phyloP scores from a whole-genome alignment of 2,888 invertebrate genomes.

The Caenorhabditis imperialis region DNA sequence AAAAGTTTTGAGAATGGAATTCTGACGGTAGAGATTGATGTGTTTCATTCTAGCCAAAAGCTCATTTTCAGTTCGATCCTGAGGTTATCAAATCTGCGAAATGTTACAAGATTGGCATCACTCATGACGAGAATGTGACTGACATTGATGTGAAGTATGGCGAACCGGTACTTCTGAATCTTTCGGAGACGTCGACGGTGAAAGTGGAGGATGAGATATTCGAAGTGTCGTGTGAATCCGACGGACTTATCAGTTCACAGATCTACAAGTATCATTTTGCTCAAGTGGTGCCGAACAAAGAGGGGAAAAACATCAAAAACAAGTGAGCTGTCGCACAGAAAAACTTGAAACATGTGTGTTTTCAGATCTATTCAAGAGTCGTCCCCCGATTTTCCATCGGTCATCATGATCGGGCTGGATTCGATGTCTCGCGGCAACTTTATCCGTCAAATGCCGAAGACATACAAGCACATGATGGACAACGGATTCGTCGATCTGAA shows the following conservation, averaged over 20 bases:
- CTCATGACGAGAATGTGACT: conserved; percentile 58
- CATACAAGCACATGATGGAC: conserved; percentile 54
- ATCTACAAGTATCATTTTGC: conserved; percentile 51
- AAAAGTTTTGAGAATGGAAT: conserved; percentile 51
- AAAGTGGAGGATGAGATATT: conserved; percentile 54
- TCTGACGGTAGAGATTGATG: conserved; percentile 26
- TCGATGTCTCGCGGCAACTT: conserved; percentile 79
- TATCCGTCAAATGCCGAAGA: conserved; percentile 73
- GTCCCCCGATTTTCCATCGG: conserved; percentile 59
- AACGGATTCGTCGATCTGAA: conserved; percentile 68
- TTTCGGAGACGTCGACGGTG: conserved; percentile 21
- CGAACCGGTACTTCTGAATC: conserved; percentile 20
- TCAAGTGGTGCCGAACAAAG: conserved; percentile 34
- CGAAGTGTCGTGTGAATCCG: conserved; percentile 54
- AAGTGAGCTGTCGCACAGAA: conserved; percentile 19
- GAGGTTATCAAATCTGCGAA: conserved; percentile 15
- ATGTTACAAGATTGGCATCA: conserved; percentile 52
- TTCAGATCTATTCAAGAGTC: conserved; percentile 35
- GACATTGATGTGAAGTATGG: conserved; percentile 59
- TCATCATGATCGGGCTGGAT: conserved; percentile 79
- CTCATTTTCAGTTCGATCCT: conserved; percentile 54
- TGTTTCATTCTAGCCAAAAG: not conserved
- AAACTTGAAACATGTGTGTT: not conserved
- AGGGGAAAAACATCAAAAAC: conserved; percentile 22
- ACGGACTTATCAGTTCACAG: conserved; percentile 14